phyloP scores from a whole-genome alignment of 2,888 invertebrate species.

The Luperina testacea region DNA sequence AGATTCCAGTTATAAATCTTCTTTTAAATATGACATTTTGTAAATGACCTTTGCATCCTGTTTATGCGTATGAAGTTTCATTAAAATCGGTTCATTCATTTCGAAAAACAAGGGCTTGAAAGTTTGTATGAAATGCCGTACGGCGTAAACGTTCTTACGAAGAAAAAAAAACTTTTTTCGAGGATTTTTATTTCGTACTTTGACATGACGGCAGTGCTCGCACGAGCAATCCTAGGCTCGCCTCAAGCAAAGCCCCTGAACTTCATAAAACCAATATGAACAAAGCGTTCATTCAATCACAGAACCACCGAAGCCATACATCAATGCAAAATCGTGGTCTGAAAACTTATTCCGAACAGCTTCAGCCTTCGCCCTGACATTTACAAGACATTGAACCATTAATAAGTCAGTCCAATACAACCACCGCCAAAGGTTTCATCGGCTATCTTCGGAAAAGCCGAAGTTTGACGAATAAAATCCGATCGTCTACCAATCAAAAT shows the following conservation, averaged over 20 bases:
- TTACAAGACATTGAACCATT: conserved; percentile 31
- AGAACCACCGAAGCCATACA: conserved; percentile 1
- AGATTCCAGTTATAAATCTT: too few species aligned
- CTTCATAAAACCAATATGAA: conserved; percentile 6
- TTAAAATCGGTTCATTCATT: too few species aligned
- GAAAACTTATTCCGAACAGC: conserved; percentile 7
- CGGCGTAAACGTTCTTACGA: too few species aligned
- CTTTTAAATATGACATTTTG: too few species aligned
- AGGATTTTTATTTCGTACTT: too few species aligned
- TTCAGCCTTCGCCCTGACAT: conserved; percentile 27
- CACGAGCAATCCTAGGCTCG: too few species aligned
- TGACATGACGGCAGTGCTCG: too few species aligned
- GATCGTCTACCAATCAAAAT: background rate
- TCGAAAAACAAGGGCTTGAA: too few species aligned
- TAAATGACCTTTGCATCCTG: too few species aligned
- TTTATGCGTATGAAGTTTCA: too few species aligned
- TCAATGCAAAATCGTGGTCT: conserved; percentile 7
- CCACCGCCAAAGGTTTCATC: background rate
- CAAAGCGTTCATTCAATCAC: background rate
- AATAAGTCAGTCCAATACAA: conserved; percentile 22
- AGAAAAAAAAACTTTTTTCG: too few species aligned
- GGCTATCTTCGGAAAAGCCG: background rate
- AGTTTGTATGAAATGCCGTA: too few species aligned
- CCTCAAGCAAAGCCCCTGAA: background rate
- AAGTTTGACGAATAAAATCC: background rate